Evolutionary conservation across 2,888 invertebrate genomes (phyloP).

Genomic region (Epicampocera succincta): DNA sequence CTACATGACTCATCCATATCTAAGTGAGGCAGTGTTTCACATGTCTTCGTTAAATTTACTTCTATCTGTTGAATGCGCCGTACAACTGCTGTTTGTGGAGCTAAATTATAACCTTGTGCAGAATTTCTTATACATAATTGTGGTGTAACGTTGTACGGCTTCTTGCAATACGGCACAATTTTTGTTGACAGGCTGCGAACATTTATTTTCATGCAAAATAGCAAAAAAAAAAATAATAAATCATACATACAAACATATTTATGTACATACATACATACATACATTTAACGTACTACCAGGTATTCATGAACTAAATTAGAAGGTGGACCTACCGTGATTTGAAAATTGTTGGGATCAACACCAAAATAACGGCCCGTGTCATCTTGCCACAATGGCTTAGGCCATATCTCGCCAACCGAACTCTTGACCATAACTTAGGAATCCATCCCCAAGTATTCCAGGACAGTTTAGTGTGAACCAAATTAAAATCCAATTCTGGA

Average conservation of each 20-base stretch:
- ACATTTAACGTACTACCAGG: no score
- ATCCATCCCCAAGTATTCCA: conserved; percentile 36
- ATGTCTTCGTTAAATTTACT: conserved; percentile 84
- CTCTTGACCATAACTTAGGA: conserved; percentile 76
- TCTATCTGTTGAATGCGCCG: conserved; percentile 83
- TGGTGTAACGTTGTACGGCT: conserved; percentile 83
- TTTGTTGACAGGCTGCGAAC: conserved; percentile 79
- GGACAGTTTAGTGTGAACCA: not conserved
- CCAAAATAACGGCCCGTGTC: conserved; percentile 81
- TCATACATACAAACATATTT: not conserved
- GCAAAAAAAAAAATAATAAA: not conserved
- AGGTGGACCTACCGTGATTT: conserved; percentile 82
- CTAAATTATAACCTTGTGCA: conserved; percentile 65
- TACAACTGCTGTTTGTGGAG: conserved; percentile 63
- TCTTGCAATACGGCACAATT: conserved; percentile 84
- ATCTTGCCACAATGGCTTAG: conserved; percentile 84
- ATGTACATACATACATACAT: not conserved
- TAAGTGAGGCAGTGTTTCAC: conserved; percentile 86
- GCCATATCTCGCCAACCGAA: conserved; percentile 85
- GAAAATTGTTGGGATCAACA: conserved; percentile 82
- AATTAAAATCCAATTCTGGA: not conserved
- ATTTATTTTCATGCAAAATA: conserved; percentile 6
- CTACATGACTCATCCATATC: conserved; percentile 91
- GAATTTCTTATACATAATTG: conserved; percentile 79
- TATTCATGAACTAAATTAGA: no score